Base-by-base conservation (phyloP, 2,797 vertebrate species). In the Echeneis naucrates region DNA sequence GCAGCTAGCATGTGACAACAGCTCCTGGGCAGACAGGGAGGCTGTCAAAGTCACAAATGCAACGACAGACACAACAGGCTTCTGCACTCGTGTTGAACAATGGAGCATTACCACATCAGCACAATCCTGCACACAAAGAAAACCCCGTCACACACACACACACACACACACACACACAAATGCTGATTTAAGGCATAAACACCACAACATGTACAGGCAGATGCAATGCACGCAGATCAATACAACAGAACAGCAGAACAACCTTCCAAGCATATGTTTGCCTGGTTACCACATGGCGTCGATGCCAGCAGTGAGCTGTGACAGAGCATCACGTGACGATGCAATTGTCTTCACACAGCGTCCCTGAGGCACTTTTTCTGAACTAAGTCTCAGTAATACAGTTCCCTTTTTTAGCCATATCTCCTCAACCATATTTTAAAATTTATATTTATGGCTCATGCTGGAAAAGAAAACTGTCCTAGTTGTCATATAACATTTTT, bases 1-100 rank as follows among this genome's bases (percentile, higher is more conserved):
- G 81, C 88, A 90, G 64, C 67, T 82, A 86, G 85, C 85, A 79
- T 91, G 80, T 81, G 87, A 91, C 90, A 90, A 70, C 78, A 78
- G 66, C 77, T 86, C 82, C 80, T 74, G 74, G 66, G 58, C 75
- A 78, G 80, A 82, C 78, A 64, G 69, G 72, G 55, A 59, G 65
- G 53, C 77, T 88, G 87, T 89, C 87, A 84, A 35, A 84, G 70
- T 75, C 52, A 60, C 73, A 78, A 62, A 79, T 6, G 27, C 69
- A 73, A 76, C 37, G 50, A 78, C 78, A 85, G 53, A 75, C 61
- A 76, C 48, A 63, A 73, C 70, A 72, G 67, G 59, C 77, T 47
- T 48, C 64, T 64, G 27, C 70, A 33, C 68, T 62, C 27, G 3
- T 7, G 51, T 58, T 30, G 76, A 77, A 68, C 68, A 54, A 70